A percentile compares a stretch with the other conserved stretches of the same genome.
These are phyloP conservation scores for Brenthis hecate DNA, from an alignment of 2,888 invertebrate genomes.

Conservation along the genomic window DNA sequence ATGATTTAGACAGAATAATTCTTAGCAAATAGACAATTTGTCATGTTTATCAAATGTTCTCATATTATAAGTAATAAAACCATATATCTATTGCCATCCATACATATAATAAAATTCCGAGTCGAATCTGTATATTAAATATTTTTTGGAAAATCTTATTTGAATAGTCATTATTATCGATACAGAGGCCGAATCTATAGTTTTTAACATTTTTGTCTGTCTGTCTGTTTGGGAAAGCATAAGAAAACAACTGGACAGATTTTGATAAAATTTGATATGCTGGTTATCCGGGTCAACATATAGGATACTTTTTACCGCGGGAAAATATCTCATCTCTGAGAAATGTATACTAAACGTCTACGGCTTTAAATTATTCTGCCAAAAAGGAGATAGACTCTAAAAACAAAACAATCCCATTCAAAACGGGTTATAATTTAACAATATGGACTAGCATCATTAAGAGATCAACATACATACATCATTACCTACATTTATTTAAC, in stretches of 20 bases:
- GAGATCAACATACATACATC: slow-evolving; percentile 35
- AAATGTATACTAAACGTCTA: background rate
- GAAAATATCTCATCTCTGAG: too few species aligned
- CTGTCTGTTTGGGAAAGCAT: too few species aligned
- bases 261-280: too few species aligned
- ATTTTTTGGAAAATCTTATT: too few species aligned
- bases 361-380: slow-evolving; percentile 19
- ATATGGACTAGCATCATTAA: slow-evolving; percentile 39
- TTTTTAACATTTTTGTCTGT: too few species aligned
- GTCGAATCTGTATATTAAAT: too few species aligned
- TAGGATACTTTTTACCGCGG: too few species aligned
- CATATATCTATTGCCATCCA: background rate
- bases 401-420: slow-evolving; percentile 60
- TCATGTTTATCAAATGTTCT: too few species aligned
- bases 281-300: too few species aligned
- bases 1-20: slow-evolving; percentile 14
- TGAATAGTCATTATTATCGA: too few species aligned
- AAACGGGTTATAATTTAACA: slow-evolving; percentile 42
- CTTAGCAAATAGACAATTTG: background rate
- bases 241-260: too few species aligned
- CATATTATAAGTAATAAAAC: background rate
- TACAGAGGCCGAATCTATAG: too few species aligned
- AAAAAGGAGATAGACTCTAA: slow-evolving; percentile 51
- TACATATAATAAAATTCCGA: background rate
- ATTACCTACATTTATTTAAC: slow-evolving; percentile 14